phyloP scores from a whole-genome alignment of 2,113 vertebrate species.

The Pandion haliaetus region DNA sequence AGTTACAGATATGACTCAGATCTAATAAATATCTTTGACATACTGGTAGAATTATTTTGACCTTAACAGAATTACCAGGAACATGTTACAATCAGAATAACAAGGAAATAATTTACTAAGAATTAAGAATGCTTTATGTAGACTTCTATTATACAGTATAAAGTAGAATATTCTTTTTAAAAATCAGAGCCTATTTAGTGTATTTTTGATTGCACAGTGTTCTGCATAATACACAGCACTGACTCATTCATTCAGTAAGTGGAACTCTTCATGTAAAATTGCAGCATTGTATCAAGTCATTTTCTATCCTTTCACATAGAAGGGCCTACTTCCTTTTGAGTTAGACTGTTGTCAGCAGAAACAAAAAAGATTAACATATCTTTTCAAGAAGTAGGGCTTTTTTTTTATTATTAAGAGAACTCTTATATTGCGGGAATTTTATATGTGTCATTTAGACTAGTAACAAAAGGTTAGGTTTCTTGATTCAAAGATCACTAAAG shows the following conservation, averaged over 20 bases:
- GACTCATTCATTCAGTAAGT: background rate
- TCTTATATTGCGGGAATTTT: background rate
- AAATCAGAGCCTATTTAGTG: background rate
- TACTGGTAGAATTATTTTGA: background rate
- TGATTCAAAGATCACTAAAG: background rate
- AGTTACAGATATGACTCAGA: background rate
- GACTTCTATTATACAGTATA: background rate
- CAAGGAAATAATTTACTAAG: background rate
- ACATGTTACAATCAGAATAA: background rate
- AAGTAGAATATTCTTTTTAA: background rate
- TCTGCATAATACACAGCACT: background rate
- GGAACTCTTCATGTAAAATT: background rate
- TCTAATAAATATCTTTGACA: background rate
- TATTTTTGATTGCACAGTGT: background rate
- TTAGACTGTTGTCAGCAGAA: background rate
- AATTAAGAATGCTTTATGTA: background rate
- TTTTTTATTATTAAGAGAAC: background rate
- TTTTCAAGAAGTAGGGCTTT: background rate
- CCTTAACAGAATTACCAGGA: background rate
- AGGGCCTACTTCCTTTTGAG: background rate
- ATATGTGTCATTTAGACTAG: background rate
- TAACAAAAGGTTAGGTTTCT: background rate
- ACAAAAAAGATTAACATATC: background rate
- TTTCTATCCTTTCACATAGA: background rate
- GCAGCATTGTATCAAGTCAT: background rate